Evolutionary conservation across 2,113 vertebrate species (phyloP).

Genomic region (Seriola dumerili): DNA sequence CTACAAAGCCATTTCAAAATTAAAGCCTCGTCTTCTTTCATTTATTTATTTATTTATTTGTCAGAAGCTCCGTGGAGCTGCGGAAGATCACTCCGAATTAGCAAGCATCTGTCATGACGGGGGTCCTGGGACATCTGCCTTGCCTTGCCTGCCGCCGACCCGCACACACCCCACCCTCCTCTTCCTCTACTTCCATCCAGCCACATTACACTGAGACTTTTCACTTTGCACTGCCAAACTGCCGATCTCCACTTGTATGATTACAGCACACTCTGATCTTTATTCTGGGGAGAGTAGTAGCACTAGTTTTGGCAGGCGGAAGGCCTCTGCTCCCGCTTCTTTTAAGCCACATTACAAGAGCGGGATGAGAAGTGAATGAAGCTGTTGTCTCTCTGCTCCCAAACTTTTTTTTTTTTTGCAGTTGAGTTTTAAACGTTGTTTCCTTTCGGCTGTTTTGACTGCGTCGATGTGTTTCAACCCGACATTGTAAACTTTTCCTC

Average conservation of each 20-base stretch:
- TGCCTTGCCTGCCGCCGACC: constrained; percentile 17
- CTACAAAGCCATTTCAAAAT: constrained; percentile 75
- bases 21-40: constrained; percentile 65
- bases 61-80: constrained; percentile 45
- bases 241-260: constrained; percentile 57
- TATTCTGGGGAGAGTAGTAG: constrained; percentile 40
- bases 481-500: constrained; percentile 22
- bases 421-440: constrained; percentile 26
- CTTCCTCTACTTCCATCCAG: constrained; percentile 28
- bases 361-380: constrained; percentile 54
- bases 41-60: constrained; percentile 61
- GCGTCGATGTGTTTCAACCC: constrained; percentile 28
- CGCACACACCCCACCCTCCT: constrained; percentile 14
- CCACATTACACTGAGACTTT: constrained; percentile 42
- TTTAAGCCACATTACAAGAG: constrained; percentile 45
- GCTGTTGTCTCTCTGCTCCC: constrained; percentile 43
- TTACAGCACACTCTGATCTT: constrained; percentile 65
- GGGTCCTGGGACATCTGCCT: constrained; percentile 65
- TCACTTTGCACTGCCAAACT: constrained; percentile 57
- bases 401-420: constrained; percentile 41
- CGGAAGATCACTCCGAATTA: constrained; percentile 73
- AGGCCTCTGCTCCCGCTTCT: constrained; percentile 49
- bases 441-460: constrained; percentile 22
- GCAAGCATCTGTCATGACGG: constrained; percentile 69
- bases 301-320: constrained; percentile 34